These are phyloP conservation scores for Sebastes ruberrimus DNA, from an alignment of 2,797 vertebrate species.

Conservation along the genomic window DNA sequence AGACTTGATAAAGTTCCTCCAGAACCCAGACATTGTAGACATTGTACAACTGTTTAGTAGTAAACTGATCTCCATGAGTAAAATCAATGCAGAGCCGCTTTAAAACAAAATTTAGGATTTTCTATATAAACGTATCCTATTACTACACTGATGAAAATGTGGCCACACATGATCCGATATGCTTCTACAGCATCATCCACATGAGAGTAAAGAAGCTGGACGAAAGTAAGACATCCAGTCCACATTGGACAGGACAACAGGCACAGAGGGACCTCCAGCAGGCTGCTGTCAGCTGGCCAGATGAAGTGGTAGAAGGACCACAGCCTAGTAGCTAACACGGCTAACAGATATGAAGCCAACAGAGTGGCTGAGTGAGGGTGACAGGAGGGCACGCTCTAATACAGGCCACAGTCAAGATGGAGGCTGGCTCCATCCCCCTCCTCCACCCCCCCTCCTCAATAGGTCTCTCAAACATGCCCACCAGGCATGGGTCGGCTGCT, in stretches of 20 bases:
- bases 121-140: not conserved
- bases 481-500: slow-evolving; percentile 82
- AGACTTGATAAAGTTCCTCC: not conserved
- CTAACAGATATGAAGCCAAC: slow-evolving; percentile 62
- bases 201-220: slow-evolving; percentile 13
- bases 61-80: not conserved
- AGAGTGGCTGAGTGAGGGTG: slow-evolving; percentile 58
- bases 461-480: slow-evolving; percentile 86
- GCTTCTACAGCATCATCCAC: slow-evolving; percentile 1
- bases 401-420: slow-evolving; percentile 79
- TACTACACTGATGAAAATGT: not conserved
- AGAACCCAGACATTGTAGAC: not conserved
- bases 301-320: slow-evolving; percentile 58
- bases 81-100: not conserved
- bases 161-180: not conserved
- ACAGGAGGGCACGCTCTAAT: slow-evolving; percentile 63
- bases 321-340: slow-evolving; percentile 43
- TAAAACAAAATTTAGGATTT: not conserved
- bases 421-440: slow-evolving; percentile 38
- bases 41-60: not conserved
- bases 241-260: slow-evolving; percentile 49
- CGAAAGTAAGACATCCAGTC: slow-evolving; percentile 49
- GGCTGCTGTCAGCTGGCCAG: slow-evolving; percentile 58
- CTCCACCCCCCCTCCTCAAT: slow-evolving; percentile 1
- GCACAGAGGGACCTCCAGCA: slow-evolving; percentile 52